phyloP scores from a whole-genome alignment of 2,888 invertebrate species.

The Corbicula japonica region DNA sequence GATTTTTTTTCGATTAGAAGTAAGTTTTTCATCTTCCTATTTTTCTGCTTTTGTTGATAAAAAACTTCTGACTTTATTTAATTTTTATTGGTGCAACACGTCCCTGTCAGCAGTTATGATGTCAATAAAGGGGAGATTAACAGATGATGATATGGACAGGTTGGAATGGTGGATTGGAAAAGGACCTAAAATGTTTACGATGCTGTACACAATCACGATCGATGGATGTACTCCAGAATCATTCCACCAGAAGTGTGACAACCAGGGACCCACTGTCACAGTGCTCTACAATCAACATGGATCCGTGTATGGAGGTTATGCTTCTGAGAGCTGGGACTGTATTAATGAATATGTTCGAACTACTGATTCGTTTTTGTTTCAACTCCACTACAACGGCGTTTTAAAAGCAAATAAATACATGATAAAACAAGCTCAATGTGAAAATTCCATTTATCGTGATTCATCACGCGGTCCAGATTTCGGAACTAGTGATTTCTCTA shows the following conservation, averaged over 20 bases:
- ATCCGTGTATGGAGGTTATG: slow-evolving; percentile 67
- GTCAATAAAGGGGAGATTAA: slow-evolving; percentile 32
- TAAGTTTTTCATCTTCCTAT: too few species aligned
- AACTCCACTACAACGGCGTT: slow-evolving; percentile 38
- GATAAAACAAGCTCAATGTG: not conserved
- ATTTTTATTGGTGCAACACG: too few species aligned
- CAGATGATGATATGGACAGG: slow-evolving; percentile 54
- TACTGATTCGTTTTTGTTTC: slow-evolving; percentile 50
- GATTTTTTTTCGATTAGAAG: too few species aligned
- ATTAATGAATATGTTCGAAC: not conserved
- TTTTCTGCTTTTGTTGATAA: too few species aligned
- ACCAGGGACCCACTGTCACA: slow-evolving; percentile 65
- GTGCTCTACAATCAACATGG: slow-evolving; percentile 64
- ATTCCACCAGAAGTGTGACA: slow-evolving; percentile 68
- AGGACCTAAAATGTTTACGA: slow-evolving; percentile 51
- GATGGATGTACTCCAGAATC: slow-evolving; percentile 57
- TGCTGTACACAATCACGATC: slow-evolving; percentile 60
- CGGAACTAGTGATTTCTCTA: slow-evolving; percentile 35
- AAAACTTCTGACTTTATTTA: too few species aligned
- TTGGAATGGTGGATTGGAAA: slow-evolving; percentile 63
- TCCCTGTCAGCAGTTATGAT: too few species aligned
- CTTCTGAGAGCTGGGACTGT: slow-evolving; percentile 52
- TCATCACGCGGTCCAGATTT: slow-evolving; percentile 35
- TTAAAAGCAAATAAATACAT: slow-evolving; percentile 19
- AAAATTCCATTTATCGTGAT: slow-evolving; percentile 11